Evolutionary conservation across 2,888 invertebrate genomes (phyloP).

Genomic region (Athalia circularis): DNA sequence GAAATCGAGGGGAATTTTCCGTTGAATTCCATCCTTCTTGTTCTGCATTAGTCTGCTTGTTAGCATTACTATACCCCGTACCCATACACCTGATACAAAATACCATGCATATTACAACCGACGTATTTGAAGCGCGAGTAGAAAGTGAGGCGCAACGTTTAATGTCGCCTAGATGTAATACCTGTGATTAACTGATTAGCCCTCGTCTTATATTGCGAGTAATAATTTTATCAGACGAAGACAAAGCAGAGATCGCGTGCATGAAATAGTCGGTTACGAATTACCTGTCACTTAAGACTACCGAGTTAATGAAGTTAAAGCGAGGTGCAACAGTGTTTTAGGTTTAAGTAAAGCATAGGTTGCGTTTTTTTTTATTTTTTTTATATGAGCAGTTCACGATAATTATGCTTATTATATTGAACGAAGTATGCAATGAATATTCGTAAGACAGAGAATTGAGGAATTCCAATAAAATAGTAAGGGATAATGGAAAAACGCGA

Average conservation of each 20-base stretch:
- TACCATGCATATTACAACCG: conserved; percentile 7
- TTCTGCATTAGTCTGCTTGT: too few relatives aligned
- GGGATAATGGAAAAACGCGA: not conserved
- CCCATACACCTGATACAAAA: not conserved
- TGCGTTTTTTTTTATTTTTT: not conserved
- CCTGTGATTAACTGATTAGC: conserved; percentile 38
- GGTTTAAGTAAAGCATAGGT: not conserved
- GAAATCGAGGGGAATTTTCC: too few relatives aligned
- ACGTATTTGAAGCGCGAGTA: not conserved
- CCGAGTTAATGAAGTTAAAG: conserved; percentile 30
- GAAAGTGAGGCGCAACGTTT: not conserved
- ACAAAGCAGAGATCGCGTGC: conserved; percentile 37
- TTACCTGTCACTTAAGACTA: conserved; percentile 22
- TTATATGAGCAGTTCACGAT: not conserved
- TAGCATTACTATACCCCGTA: too few relatives aligned
- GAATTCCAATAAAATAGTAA: not conserved
- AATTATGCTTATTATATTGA: too few relatives aligned
- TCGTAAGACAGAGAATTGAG: not conserved
- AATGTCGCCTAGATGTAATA: not conserved
- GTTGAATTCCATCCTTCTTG: too few relatives aligned
- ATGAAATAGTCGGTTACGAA: conserved; percentile 29
- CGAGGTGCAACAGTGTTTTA: conserved; percentile 3
- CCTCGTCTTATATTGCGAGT: conserved; percentile 24
- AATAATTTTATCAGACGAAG: conserved; percentile 23
- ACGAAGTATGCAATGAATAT: too few relatives aligned